phyloP scores from a whole-genome alignment of 2,888 invertebrate species.

The Rhaphigaster nebulosa region DNA sequence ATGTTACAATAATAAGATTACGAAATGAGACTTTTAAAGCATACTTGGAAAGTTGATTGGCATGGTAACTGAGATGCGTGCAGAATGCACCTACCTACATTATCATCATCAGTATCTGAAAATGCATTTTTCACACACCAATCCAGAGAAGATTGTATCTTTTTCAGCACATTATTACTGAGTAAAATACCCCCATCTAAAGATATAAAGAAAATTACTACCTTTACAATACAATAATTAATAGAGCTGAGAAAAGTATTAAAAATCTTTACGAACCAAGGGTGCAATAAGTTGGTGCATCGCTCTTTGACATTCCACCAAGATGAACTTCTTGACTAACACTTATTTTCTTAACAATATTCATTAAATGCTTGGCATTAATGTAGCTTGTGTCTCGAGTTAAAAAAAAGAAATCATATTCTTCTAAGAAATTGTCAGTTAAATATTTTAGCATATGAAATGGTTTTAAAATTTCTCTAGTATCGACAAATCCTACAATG shows the following conservation, averaged over 20 bases:
- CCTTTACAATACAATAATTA: background rate
- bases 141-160: slow-evolving; percentile 83
- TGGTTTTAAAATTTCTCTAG: slow-evolving; percentile 80
- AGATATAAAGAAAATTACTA: slow-evolving; percentile 67
- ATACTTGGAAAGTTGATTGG: slow-evolving; percentile 72
- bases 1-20: background rate
- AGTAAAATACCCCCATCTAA: slow-evolving; percentile 88
- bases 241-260: background rate
- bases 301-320: slow-evolving; percentile 76
- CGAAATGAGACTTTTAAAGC: background rate
- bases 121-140: slow-evolving; percentile 92
- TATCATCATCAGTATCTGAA: slow-evolving; percentile 86
- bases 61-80: slow-evolving; percentile 80
- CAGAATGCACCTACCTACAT: slow-evolving; percentile 88
- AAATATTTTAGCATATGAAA: slow-evolving; percentile 92
- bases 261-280: slow-evolving; percentile 72
- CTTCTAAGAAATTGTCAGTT: slow-evolving; percentile 88
- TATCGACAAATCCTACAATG: slow-evolving; percentile 90
- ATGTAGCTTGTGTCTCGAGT: slow-evolving; percentile 88
- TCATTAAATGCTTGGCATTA: slow-evolving; percentile 81
- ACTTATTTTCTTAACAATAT: slow-evolving; percentile 83
- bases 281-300: slow-evolving; percentile 75
- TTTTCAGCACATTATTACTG: slow-evolving; percentile 87
- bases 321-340: slow-evolving; percentile 88
- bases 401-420: slow-evolving; percentile 93